Percentiles rank a stretch among this genome's conserved stretches.
These are phyloP conservation scores for Antigone vipio DNA, from an alignment of 2,113 vertebrate species.

Conservation along the genomic window DNA sequence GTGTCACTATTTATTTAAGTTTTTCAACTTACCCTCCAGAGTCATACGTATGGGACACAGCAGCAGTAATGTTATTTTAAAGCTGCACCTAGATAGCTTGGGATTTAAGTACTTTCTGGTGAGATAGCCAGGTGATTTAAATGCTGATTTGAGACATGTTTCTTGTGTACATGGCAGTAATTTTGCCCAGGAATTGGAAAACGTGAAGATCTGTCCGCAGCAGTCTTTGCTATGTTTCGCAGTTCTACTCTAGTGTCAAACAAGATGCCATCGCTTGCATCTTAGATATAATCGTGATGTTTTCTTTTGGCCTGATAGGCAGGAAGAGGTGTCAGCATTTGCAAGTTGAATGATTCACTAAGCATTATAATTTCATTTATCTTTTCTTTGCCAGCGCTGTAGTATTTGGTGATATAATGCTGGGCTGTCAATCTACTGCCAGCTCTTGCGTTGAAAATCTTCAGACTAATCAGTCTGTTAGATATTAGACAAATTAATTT, in stretches of 20 bases:
- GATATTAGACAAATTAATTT: background rate
- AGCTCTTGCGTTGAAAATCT: background rate
- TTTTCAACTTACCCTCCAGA: background rate
- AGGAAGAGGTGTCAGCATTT: background rate
- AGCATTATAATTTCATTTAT: background rate
- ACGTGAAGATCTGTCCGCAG: background rate
- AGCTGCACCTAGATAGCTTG: background rate
- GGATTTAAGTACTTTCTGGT: background rate
- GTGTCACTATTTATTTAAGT: background rate
- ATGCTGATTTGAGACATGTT: background rate
- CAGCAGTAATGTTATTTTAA: background rate
- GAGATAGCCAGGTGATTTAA: background rate
- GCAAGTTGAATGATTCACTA: slow-evolving; percentile 7
- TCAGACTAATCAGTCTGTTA: background rate
- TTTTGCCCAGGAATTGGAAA: background rate
- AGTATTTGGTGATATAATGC: slow-evolving; percentile 7
- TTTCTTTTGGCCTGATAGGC: background rate
- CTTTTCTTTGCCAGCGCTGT: background rate
- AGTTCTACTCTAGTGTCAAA: background rate
- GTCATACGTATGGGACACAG: fast-evolving
- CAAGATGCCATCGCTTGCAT: background rate
- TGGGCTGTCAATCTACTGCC: background rate
- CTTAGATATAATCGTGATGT: background rate
- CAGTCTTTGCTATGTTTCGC: background rate
- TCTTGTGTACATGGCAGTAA: background rate